A percentile compares a stretch with the other conserved stretches of the same genome.
These are phyloP conservation scores for Harpagoxenus sublaevis DNA, from an alignment of 2,888 invertebrate species.

Conservation along the genomic window DNA sequence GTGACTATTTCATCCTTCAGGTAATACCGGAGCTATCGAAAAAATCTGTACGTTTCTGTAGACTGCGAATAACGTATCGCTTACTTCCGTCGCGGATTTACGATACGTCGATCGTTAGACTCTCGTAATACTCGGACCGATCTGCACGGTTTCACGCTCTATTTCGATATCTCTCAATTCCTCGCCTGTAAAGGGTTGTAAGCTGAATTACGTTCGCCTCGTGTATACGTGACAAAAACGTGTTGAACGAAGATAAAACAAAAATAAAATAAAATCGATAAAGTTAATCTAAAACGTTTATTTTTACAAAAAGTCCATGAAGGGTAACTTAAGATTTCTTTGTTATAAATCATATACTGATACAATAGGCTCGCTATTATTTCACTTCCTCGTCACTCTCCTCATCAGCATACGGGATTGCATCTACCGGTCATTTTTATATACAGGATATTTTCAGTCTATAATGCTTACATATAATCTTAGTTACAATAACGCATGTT, in stretches of 20 bases:
- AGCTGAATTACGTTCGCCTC: neutral
- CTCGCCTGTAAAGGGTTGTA: neutral
- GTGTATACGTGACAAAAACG: neutral
- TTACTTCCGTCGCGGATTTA: slow-evolving; percentile 1
- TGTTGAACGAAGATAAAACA: slow-evolving; percentile 27
- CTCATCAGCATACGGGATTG: neutral
- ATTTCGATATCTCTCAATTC: slow-evolving; percentile 1
- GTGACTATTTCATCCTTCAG: neutral
- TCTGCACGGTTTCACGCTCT: neutral
- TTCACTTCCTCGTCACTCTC: neutral
- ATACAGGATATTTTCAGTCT: slow-evolving; percentile 34
- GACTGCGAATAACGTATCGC: neutral
- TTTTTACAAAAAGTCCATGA: slow-evolving; percentile 24
- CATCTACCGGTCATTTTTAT: slow-evolving; percentile 1
- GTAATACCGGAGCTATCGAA: neutral
- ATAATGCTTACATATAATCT: neutral
- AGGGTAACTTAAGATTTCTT: slow-evolving; percentile 9
- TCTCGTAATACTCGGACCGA: slow-evolving; percentile 6
- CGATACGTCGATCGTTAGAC: neutral
- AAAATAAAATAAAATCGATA: slow-evolving; percentile 39
- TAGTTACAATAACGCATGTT: slow-evolving; percentile 19
- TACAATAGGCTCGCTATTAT: neutral
- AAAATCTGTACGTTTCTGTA: neutral
- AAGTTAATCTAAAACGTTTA: slow-evolving; percentile 37
- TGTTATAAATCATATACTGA: neutral